Percentiles rank a stretch among this genome's conserved stretches.
phyloP scores from a whole-genome alignment of 2,888 invertebrate genomes.

The Ypsolopha scabrella region DNA sequence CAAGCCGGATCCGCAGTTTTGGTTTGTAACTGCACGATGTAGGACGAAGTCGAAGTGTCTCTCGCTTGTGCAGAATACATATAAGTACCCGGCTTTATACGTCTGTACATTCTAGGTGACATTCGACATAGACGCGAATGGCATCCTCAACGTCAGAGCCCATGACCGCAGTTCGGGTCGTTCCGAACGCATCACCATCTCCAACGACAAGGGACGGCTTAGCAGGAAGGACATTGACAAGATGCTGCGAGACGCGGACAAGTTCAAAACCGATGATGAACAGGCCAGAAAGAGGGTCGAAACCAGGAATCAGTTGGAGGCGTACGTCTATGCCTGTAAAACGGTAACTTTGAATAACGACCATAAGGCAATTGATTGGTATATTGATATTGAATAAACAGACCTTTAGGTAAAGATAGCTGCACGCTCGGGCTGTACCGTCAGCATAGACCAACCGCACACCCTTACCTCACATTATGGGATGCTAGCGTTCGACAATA shows the following conservation, averaged over 20 bases:
- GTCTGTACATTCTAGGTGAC: conserved; percentile 69
- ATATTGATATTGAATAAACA: not conserved
- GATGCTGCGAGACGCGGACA: conserved; percentile 86
- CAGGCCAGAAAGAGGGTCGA: conserved; percentile 75
- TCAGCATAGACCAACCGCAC: no score
- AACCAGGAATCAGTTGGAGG: conserved; percentile 81
- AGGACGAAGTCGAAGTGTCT: no score
- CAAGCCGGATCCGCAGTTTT: no score
- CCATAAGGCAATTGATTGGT: no score
- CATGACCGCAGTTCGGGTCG: conserved; percentile 84
- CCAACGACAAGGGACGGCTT: conserved; percentile 87
- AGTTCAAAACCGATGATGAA: conserved; percentile 82
- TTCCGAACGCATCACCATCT: conserved; percentile 85
- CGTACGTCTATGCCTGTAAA: conserved; percentile 75
- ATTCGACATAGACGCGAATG: conserved; percentile 91
- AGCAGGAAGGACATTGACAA: conserved; percentile 89
- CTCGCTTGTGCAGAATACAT: no score
- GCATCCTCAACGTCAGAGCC: conserved; percentile 85
- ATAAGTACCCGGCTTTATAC: no score
- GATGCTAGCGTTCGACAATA: no score
- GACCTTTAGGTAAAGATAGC: not conserved
- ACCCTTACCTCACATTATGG: no score
- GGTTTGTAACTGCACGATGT: no score
- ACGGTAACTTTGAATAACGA: conserved; percentile 21
- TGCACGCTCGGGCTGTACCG: no score